Percentiles rank a stretch among this genome's conserved stretches.
These are phyloP conservation scores for Apotomis capreana DNA, from an alignment of 2,888 invertebrate genomes.

Conservation along the genomic window DNA sequence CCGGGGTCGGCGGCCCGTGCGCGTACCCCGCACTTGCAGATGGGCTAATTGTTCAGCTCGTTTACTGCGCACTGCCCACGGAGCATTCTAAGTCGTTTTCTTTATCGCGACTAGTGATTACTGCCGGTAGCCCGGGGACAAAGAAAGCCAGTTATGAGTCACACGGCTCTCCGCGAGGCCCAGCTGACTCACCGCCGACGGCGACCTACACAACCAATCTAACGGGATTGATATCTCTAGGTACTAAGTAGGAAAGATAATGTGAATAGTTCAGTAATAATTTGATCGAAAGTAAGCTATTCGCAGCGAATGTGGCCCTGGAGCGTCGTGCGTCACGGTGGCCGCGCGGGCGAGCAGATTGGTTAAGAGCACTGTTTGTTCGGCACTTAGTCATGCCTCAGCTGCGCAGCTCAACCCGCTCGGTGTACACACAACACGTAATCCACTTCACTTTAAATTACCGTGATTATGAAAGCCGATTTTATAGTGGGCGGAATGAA, in stretches of 20 bases:
- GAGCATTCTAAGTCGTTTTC: background rate
- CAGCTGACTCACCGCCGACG: background rate
- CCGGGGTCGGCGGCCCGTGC: constrained; percentile 41
- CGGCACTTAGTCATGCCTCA: constrained; percentile 26
- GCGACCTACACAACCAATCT: background rate
- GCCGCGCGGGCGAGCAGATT: constrained; percentile 1
- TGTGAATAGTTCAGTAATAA: background rate
- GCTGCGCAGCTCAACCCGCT: background rate
- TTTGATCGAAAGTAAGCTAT: background rate
- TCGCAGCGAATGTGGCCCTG: background rate
- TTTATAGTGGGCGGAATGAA: background rate
- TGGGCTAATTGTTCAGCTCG: background rate
- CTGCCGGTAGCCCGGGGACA: background rate
- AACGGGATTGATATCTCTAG: background rate
- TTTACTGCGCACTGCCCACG: background rate
- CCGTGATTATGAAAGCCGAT: constrained; percentile 9
- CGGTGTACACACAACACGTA: constrained; percentile 7
- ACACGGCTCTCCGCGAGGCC: background rate
- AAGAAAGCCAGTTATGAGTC: background rate
- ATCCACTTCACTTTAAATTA: background rate
- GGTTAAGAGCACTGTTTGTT: constrained; percentile 5
- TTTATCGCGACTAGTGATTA: background rate
- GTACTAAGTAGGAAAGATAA: background rate
- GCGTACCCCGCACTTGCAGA: constrained; percentile 15
- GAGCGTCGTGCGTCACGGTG: background rate